These are phyloP conservation scores for Pteronura brasiliensis DNA, from an alignment of 2,113 vertebrate species.

Conservation along the genomic window DNA sequence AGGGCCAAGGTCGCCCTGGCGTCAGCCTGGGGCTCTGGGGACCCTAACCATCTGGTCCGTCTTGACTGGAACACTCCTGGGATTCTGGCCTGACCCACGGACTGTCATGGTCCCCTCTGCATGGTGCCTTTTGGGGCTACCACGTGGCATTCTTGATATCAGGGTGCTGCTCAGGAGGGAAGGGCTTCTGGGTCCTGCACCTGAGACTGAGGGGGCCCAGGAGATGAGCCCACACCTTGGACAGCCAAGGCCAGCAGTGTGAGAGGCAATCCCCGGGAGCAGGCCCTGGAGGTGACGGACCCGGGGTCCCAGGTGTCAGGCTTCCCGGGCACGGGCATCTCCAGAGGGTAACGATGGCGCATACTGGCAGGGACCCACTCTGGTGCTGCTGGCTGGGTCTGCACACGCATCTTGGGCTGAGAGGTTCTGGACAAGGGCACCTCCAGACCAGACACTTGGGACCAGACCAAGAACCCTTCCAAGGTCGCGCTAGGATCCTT, in stretches of 20 bases:
- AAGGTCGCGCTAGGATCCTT: accelerated
- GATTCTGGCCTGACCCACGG: not conserved
- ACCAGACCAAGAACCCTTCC: not conserved
- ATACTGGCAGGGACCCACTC: accelerated
- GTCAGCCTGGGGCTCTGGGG: not conserved
- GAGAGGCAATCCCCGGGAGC: not conserved
- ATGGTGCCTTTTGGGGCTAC: not conserved
- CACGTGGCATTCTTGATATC: too few relatives aligned
- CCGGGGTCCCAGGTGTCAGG: not conserved
- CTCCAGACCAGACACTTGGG: not conserved
- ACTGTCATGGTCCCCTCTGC: accelerated
- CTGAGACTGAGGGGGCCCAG: not conserved
- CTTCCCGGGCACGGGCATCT: accelerated
- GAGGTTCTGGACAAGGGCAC: not conserved
- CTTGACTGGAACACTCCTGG: not conserved
- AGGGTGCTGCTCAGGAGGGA: not conserved
- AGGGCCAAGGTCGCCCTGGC: not conserved
- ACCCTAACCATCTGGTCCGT: too few relatives aligned
- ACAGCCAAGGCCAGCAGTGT: not conserved
- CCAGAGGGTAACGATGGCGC: not conserved
- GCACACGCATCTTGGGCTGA: not conserved
- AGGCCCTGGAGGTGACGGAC: not conserved
- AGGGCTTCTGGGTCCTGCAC: too few relatives aligned
- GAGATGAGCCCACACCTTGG: not conserved
- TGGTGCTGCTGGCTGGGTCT: not conserved